Base-by-base conservation (phyloP, 2,888 invertebrate genomes). In the Xanthostigma xanthostigma region DNA sequence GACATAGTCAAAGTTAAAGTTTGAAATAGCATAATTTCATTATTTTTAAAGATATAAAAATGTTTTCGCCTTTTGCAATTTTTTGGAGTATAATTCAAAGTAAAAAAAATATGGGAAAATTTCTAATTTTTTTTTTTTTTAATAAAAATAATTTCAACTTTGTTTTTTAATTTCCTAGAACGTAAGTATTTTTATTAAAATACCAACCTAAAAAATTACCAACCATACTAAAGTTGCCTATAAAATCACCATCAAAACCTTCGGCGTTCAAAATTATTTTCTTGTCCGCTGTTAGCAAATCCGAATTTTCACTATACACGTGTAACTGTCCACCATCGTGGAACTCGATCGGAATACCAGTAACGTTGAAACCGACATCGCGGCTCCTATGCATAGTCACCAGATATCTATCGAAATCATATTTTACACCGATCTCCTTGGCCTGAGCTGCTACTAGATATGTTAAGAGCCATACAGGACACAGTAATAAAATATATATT, bases 401-500 rank as follows among this genome's bases (percentile, higher is more conserved):
- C 3, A 59, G 49, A 2, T 54, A 35, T 0, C 71, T 69, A 2
- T 55, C 42, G 63, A 70, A 75, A n/a, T 53, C 58, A 3, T 69
- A 70, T 4, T 33, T 45, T 37, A 54, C 50, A 57, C 53, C 39
- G 57, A 54, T 55, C 58, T 58, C n/a, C 51, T 53, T 43, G 49
- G 42, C 9, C 48, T 69, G 58, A 37, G 58, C 56, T 1, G 72
- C 72, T 27, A 67, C 63, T 3, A 64, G 56, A 60, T 72, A 69
- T 56, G 73, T 72, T 39, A 74, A 51, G 54, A 72, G 65, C 73
- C 74, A 74, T 33, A 76, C 58, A 1, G 75, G 75, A 52, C 69
- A 68, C 49, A 77, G 55, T 36, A 72, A 67, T 57, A 75, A 61
- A 39, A 74, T 57, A 61, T 76, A 78, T 55, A 76, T 60, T 50